These are phyloP conservation scores for Mormyrus proboscirostris DNA, from an alignment of 2,797 vertebrate genomes.

Conservation along the genomic window DNA sequence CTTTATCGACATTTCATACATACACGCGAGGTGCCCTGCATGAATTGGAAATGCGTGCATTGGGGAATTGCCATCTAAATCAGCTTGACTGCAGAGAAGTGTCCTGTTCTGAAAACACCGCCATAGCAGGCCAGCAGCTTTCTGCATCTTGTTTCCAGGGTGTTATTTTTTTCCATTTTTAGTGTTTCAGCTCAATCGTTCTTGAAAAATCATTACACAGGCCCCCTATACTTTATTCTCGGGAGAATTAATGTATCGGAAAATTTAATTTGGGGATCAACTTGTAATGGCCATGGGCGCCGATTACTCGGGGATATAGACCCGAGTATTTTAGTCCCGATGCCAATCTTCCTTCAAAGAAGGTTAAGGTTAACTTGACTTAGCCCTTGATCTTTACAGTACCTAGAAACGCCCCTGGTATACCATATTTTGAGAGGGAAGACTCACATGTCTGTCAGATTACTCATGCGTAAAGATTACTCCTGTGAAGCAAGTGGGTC, in stretches of 20 bases:
- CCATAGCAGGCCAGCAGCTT: background rate
- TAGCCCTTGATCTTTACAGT: background rate
- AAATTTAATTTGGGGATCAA: background rate
- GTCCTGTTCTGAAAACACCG: background rate
- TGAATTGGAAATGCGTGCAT: background rate
- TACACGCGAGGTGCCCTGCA: background rate
- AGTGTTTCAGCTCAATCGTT: background rate
- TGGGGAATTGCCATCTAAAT: background rate
- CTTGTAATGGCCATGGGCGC: background rate
- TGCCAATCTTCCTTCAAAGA: background rate
- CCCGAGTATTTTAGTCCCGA: background rate
- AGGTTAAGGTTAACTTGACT: background rate
- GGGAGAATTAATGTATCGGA: background rate
- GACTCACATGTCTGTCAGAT: background rate
- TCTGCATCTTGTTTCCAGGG: background rate
- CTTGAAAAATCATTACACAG: background rate
- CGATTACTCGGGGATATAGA: background rate
- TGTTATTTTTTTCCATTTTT: background rate
- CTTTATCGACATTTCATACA: background rate
- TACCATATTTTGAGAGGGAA: background rate
- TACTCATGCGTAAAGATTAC: conserved; percentile 3
- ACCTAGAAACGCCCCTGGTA: background rate
- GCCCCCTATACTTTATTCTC: background rate
- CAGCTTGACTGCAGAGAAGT: background rate
- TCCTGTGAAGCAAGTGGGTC: background rate